Evolutionary conservation across 30 jellyfish, hydroid and myxozoan species (phyloP), one percentile per base, ranked within the genome.

Genomic region (Pseudorhiza aurosa): DNA sequence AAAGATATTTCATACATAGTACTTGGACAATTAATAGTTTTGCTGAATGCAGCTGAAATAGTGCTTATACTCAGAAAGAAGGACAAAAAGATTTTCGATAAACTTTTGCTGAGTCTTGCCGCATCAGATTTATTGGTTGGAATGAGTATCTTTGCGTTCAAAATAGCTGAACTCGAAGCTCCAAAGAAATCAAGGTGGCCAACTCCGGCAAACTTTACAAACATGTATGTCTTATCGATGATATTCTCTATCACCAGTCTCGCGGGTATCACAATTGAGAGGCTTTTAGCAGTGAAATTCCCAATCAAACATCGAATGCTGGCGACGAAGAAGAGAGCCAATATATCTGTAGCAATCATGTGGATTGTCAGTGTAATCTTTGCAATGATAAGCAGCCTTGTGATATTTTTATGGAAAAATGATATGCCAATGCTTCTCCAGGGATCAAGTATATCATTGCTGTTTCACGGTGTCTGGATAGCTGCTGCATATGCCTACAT

Each of bases 241-340:
- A 70, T 14, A 7, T 51, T 70, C 3, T 70, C 83, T 0, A 55
- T 51, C 24, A 0, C 56, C 4, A 70, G 49, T 28, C 70, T 70
- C 3, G 0, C 27, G 0, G 21, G 27, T 9, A 70, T 70, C 32
- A 70, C 83, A 17, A 0, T 70, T 24, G 83, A 70, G 21, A 51
- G 83, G 31, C 49, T 45, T 33, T 57, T 70, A 8, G 83, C 83
- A 49, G 71, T 70, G 0, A 46, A 50, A 27, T 70, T 37, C 19
- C 83, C 83, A 4, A 9, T 70, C 39, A 70, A 70, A 35, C 83
- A 70, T 15, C 83, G 51, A 64, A 15, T 64, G 28, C 30, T 32
- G 17, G 40, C 36, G 49, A 64, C 77, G 11, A 58, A 24, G 11
- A 18, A 37, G 58, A 36, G 77, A 26, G 57, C 36, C 18, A 35